Base-by-base conservation (phyloP, 2,888 invertebrate species). In the Dromius quadrimaculatus region DNA sequence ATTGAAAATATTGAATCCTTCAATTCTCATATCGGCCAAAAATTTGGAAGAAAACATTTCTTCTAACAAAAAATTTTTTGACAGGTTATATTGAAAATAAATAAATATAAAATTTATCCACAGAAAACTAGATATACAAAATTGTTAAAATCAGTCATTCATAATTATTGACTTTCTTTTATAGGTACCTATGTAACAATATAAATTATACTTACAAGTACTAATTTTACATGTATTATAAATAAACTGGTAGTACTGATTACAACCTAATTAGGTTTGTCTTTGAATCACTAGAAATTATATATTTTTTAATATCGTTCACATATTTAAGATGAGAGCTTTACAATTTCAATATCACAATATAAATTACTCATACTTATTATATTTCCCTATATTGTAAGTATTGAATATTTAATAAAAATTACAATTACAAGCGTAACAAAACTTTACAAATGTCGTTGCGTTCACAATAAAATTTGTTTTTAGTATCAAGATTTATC, bases 241-340 rank as follows among this genome's bases (percentile, higher is more conserved):
- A 47, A 65, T 50, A 47, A 65, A 36, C 50, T 65, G 47, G 47
- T 47, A 47, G 50, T 65, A 34, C 32, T 65, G 65, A 50, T 50
- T 50, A 65, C 22, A 13, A 65, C 36, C 34, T 65, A 50, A 47
- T 61, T 61, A 41, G 23, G 61, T n/a, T n/a, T n/a, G n/a, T 22
- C 41, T 41, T 41, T 61, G 23, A 15, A 15, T 61, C 38, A 41
- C 22, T 22, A 22, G 50, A 50, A 65, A 65, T 34, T 36, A 15
- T 47, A 34, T 34, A 64, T 34, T 28, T 36, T 20, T 22, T 47
- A 11, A 19, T 50, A 50, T 50, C 50, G 50, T 50, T 50, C 50
- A 50, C 65, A 65, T 65, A 65, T 65, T 65, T 20, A 34, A 47
- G 13, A 50, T 65, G 47, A 50, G 65, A 50, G 65, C 50, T 65